phyloP scores from a whole-genome alignment of 23 tunicate species.

The Styela plicata region DNA sequence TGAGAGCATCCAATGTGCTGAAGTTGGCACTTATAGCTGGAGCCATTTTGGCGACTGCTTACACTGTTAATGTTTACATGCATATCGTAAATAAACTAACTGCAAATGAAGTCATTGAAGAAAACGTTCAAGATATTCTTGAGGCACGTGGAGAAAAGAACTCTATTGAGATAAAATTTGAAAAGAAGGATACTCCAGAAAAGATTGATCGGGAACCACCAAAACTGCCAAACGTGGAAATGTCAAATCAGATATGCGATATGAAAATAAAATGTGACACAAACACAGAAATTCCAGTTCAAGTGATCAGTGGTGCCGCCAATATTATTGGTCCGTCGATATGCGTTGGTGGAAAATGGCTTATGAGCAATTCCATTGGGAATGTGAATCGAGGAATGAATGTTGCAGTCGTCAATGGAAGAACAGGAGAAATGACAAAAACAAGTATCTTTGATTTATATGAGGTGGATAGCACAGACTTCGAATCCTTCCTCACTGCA shows the following conservation, averaged over 20 bases:
- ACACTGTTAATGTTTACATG: neutral
- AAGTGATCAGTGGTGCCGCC: slow-evolving; percentile 90
- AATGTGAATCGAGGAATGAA: slow-evolving; percentile 99
- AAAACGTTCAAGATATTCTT: neutral
- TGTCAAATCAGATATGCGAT: neutral
- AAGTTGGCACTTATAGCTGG: neutral
- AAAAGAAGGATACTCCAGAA: neutral
- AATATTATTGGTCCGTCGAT: slow-evolving; percentile 96
- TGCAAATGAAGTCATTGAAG: neutral
- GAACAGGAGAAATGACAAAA: slow-evolving; percentile 36
- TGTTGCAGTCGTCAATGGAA: slow-evolving; percentile 77
- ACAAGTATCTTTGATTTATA: slow-evolving; percentile 81
- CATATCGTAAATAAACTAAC: neutral
- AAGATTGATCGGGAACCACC: neutral
- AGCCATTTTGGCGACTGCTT: neutral
- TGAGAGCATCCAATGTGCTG: neutral
- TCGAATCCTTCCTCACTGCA: slow-evolving; percentile 63
- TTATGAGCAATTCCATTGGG: slow-evolving; percentile 78
- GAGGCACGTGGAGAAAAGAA: neutral
- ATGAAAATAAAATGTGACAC: slow-evolving; percentile 32
- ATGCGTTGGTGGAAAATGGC: slow-evolving; percentile 73
- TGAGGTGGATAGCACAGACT: slow-evolving; percentile 87
- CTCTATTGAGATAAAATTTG: neutral
- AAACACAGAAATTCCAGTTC: slow-evolving; percentile 47
- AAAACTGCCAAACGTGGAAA: neutral